These are phyloP conservation scores for Stomorhina lunata DNA, from an alignment of 2,888 invertebrate genomes.

Conservation along the genomic window DNA sequence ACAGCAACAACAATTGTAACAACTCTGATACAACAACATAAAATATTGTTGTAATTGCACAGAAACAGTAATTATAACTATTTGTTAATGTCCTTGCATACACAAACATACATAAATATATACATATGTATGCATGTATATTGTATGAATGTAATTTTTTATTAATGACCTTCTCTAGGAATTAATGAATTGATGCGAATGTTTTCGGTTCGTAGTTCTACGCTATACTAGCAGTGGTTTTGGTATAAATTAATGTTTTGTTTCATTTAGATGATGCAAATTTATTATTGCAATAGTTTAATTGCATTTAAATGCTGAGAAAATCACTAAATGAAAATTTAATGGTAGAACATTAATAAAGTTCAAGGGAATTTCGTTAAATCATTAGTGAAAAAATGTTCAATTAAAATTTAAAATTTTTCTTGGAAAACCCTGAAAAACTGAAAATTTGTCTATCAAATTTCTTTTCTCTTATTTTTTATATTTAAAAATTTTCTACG, in stretches of 20 bases:
- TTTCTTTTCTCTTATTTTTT: too few relatives aligned
- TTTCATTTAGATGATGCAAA: neutral
- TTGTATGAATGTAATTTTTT: slow-evolving; percentile 1
- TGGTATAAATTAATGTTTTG: neutral
- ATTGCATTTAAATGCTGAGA: too few relatives aligned
- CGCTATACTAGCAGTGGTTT: neutral
- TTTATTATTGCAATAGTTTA: neutral
- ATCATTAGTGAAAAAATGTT: too few relatives aligned
- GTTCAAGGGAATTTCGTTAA: too few relatives aligned
- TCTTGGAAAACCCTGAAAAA: too few relatives aligned
- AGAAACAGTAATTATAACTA: neutral
- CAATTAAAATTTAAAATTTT: too few relatives aligned
- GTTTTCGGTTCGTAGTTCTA: neutral
- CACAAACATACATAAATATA: too few relatives aligned
- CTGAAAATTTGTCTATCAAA: too few relatives aligned
- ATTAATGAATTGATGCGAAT: neutral
- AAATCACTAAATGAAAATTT: too few relatives aligned
- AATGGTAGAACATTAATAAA: too few relatives aligned
- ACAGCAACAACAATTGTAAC: neutral
- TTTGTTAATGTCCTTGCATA: slow-evolving; percentile 21
- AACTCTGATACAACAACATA: neutral
- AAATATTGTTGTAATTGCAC: too few relatives aligned
- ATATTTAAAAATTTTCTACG: too few relatives aligned
- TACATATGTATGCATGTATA: neutral
- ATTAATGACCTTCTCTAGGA: slow-evolving; percentile 3